Evolutionary conservation across 2,113 vertebrate species (phyloP).

Genomic region (Phrynocephalus versicolor): DNA sequence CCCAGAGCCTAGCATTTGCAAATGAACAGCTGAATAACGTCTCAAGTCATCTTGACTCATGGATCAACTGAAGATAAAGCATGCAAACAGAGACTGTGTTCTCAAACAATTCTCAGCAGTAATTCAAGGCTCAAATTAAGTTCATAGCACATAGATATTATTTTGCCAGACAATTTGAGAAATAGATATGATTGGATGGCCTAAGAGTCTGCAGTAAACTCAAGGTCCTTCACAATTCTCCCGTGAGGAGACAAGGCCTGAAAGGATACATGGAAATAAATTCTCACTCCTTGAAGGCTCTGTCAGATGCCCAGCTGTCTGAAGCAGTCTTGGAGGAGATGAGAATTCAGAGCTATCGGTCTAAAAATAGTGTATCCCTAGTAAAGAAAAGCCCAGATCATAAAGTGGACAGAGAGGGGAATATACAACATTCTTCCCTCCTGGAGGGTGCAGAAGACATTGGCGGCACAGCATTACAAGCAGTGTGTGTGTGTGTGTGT

Average conservation of each 20-base stretch:
- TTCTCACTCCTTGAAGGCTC: slow-evolving; percentile 10
- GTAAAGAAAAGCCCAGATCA: slow-evolving; percentile 8
- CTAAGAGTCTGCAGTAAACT: not conserved
- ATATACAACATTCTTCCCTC: slow-evolving; percentile 41
- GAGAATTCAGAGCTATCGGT: slow-evolving; percentile 16
- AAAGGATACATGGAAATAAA: not conserved
- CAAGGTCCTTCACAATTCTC: slow-evolving; percentile 6
- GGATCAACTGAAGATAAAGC: not conserved
- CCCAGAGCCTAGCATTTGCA: too few species aligned
- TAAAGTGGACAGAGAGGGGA: not conserved
- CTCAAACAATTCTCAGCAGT: slow-evolving; percentile 1
- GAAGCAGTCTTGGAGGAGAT: slow-evolving; percentile 2
- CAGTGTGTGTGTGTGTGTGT: not conserved
- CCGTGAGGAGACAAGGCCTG: not conserved
- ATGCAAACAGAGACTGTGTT: not conserved
- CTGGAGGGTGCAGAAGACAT: not conserved
- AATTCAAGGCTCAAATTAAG: slow-evolving; percentile 15
- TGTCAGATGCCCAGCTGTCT: slow-evolving; percentile 14
- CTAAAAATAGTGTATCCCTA: slow-evolving; percentile 21
- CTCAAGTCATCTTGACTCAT: not conserved
- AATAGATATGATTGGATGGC: slow-evolving; percentile 8
- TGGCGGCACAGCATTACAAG: too few species aligned
- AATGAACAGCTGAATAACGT: not conserved
- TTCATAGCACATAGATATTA: slow-evolving; percentile 6
- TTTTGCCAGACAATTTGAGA: slow-evolving; percentile 8